Evolutionary conservation across 2,113 vertebrate genomes (phyloP).

Genomic region (Psittacus erithacus): DNA sequence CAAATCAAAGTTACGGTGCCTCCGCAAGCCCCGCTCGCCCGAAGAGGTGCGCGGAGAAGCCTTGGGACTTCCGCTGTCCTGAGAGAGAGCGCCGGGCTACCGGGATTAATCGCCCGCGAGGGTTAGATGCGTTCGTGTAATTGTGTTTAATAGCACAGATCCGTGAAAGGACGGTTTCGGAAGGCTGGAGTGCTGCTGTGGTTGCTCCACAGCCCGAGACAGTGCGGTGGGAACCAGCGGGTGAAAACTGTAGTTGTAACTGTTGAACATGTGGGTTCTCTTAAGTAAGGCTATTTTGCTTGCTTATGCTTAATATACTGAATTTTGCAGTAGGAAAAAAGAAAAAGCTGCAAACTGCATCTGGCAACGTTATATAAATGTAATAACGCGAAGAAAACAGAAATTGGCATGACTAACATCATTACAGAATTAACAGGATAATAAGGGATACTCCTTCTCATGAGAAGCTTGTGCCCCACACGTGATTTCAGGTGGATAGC

Average conservation of each 20-base stretch:
- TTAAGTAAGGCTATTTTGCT: not conserved
- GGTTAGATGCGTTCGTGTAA: not conserved
- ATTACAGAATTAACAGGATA: not conserved
- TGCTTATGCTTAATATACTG: not conserved
- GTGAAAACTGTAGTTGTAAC: not conserved
- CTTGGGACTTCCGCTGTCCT: not conserved
- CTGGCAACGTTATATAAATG: not conserved
- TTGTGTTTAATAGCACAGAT: accelerated
- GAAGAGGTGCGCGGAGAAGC: not conserved
- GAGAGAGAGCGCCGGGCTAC: not conserved
- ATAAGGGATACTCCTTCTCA: not conserved
- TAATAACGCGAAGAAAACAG: not conserved
- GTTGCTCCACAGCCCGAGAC: not conserved
- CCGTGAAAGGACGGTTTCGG: not conserved
- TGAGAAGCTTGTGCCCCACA: not conserved
- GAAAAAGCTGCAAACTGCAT: not conserved
- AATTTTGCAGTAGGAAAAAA: not conserved
- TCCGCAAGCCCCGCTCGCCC: not conserved
- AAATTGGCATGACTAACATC: not conserved
- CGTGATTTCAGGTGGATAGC: not conserved
- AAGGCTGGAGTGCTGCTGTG: not conserved
- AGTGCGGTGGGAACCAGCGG: not conserved
- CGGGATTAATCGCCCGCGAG: not conserved
- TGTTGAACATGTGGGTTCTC: not conserved
- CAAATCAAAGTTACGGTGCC: not conserved